These are phyloP conservation scores for Hipposideros armiger DNA, from an alignment of 2,113 vertebrate species.

Conservation along the genomic window DNA sequence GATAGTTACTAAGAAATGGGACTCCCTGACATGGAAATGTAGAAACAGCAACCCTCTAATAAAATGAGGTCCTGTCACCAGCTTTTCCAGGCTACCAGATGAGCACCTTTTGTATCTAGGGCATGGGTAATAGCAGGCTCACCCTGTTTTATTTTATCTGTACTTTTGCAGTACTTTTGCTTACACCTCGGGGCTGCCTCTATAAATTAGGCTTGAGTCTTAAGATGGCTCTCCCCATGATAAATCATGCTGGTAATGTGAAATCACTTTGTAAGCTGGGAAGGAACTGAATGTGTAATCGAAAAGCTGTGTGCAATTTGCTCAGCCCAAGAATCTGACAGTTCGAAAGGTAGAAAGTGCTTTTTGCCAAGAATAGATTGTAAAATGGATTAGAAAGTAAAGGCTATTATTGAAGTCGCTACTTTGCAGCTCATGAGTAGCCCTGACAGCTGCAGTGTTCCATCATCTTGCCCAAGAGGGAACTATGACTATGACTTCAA, in stretches of 20 bases:
- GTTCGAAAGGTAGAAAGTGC: slow-evolving; percentile 1
- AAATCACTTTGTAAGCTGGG: slow-evolving; percentile 53
- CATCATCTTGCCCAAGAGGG: not conserved
- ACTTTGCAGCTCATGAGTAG: not conserved
- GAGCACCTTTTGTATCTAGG: slow-evolving; percentile 1
- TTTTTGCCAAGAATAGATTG: slow-evolving; percentile 46
- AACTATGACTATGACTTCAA: not conserved
- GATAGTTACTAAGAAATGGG: not conserved
- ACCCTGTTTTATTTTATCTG: not conserved
- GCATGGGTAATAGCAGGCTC: slow-evolving; percentile 15
- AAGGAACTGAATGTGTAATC: slow-evolving; percentile 50
- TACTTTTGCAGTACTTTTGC: not conserved
- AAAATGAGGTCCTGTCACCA: not conserved
- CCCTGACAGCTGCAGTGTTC: not conserved
- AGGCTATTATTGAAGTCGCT: not conserved
- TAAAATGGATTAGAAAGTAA: slow-evolving; percentile 65
- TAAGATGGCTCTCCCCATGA: not conserved
- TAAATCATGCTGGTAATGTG: slow-evolving; percentile 49
- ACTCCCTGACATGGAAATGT: not conserved
- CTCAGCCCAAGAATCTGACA: slow-evolving; percentile 30
- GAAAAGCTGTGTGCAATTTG: slow-evolving; percentile 65
- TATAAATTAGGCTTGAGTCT: not conserved
- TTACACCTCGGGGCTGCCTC: not conserved
- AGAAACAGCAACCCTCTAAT: not conserved
- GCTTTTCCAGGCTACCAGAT: not conserved